Evolutionary conservation across 2,797 vertebrate species (phyloP).

Genomic region (Sarcophilus harrisii): DNA sequence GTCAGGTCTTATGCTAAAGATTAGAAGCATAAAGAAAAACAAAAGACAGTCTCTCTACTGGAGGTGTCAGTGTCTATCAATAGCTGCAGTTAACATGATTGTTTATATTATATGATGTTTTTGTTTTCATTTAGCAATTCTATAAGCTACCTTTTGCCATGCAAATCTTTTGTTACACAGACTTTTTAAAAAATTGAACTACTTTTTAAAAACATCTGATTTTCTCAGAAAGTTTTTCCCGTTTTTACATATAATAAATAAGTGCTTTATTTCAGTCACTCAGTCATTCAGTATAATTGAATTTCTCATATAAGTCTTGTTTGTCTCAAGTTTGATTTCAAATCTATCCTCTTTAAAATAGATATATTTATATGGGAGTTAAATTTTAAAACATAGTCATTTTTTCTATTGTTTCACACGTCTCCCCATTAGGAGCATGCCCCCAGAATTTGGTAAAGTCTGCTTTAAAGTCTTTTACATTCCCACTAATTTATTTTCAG

Average conservation of each 20-base stretch:
- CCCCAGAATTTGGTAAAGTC: neutral
- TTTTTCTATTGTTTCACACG: neutral
- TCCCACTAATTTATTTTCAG: neutral
- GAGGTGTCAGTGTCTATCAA: neutral
- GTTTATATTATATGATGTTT: neutral
- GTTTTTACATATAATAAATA: neutral
- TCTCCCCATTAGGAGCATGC: neutral
- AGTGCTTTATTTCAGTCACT: neutral
- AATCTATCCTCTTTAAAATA: neutral
- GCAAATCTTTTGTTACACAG: neutral
- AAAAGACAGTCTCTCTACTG: neutral
- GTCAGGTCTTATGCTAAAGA: neutral
- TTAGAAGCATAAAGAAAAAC: neutral
- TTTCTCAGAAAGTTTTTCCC: neutral
- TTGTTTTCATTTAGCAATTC: neutral
- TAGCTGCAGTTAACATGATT: neutral
- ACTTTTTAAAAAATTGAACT: neutral
- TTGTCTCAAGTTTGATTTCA: neutral
- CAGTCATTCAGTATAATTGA: neutral
- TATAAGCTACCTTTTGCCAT: neutral
- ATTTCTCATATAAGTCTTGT: neutral
- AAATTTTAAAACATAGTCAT: neutral
- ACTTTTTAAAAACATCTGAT: neutral
- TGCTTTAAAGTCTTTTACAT: neutral
- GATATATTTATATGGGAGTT: neutral